A percentile compares a stretch with the other conserved stretches of the same genome.
Conservation (phyloP, 2,888 invertebrate species). For the Aphidius colemani region DNA sequence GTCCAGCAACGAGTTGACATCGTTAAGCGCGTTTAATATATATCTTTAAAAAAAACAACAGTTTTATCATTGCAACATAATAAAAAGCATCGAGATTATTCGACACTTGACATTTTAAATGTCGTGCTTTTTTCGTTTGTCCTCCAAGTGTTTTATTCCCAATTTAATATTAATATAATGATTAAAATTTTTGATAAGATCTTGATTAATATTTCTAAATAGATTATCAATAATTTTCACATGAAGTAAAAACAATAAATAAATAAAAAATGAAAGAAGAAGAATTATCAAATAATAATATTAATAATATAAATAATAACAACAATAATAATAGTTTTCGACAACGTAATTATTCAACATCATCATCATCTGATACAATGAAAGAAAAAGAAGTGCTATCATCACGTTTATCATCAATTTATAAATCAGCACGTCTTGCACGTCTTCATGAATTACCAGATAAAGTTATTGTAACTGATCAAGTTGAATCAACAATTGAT, state of each 20-base stretch:
- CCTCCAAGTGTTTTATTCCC: no score
- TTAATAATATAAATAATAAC: no score
- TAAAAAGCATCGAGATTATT: no score
- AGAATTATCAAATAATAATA: neutral
- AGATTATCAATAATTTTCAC: no score
- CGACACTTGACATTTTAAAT: no score
- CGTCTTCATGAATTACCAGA: constrained; percentile 36
- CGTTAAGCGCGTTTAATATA: no score
- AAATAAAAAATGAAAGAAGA: neutral
- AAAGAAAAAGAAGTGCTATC: constrained; percentile 38
- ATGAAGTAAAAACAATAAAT: neutral
- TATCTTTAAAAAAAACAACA: no score
- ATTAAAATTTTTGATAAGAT: no score
- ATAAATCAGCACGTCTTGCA: constrained; percentile 43
- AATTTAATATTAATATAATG: no score
- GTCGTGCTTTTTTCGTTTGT: neutral
- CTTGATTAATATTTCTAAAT: no score
- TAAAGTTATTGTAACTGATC: constrained; percentile 34
- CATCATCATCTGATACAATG: constrained; percentile 41
- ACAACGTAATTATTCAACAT: constrained; percentile 45
- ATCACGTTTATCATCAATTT: constrained; percentile 42
- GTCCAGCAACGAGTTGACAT: no score
- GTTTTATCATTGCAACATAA: no score
- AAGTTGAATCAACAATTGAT: constrained; percentile 29
- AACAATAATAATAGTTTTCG: neutral